Base-by-base conservation (phyloP, 2,797 vertebrate species). In the Trachops cirrhosus region DNA sequence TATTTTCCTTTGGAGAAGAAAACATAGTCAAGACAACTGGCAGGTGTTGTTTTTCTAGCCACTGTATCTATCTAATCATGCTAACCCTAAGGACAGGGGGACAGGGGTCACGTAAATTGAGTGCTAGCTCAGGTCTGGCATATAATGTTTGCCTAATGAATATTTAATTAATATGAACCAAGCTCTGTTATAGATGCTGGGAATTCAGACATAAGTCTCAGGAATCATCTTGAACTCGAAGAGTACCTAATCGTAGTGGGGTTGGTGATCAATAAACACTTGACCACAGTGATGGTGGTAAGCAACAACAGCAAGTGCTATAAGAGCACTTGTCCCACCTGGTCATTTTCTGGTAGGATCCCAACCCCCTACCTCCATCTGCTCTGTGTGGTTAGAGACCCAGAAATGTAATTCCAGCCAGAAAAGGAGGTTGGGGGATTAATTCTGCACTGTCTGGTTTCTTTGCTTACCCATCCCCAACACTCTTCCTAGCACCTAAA, bases 211-310 rank as follows among this genome's bases (percentile, higher is more conserved):
- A 21, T 15, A 24, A 89, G 18, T 41, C 21, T 89, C 90, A 84
- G 74, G 78, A 26, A 46, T n/a, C 16, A 41, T 4, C 64, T 22
- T 86, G 21, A 77, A 44, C 21, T 62, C 16, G 7, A 14, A 32
- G 37, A 15, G 16, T 8, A 26, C 41, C 39, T 21, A 85, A 68
- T 26, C 4, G 1, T 4, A 6, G 0, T 50, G 16, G 9, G 62
- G 9, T 12, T 54, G 26, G 54, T 3, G 29, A 37, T 44, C 32
- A 22, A 10, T n/a, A 14, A 41, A 44, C 52, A 15, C 22, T 34
- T 46, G 21, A 29, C 4, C 1, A 8, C 41, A 34, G 0, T 0
- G 37, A 52, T 1, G 44, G 68, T 0, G 10, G 26, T 21, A 1
- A 24, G 12, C 12, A 34, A 70, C 6, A 3, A 32, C 19, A 37